Evolutionary conservation across 2,888 invertebrate genomes (phyloP), one percentile per base, ranked within the genome.

Genomic region (Tetramorium bicarinatum): DNA sequence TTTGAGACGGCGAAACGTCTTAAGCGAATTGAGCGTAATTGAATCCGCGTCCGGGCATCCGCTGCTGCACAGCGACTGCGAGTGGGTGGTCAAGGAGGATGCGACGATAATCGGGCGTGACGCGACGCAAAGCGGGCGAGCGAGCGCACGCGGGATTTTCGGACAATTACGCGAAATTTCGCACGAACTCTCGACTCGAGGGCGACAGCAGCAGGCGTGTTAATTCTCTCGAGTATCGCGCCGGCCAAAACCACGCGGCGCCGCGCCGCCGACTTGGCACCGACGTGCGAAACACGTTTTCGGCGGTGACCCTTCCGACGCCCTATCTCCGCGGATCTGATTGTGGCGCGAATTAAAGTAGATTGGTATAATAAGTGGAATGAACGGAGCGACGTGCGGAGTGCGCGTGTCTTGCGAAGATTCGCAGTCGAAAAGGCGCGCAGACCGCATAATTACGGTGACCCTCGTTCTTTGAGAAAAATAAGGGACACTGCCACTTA

Each of bases 81-180:
- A 62, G 62, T 62, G 62, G 75, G 75, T 76, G 75, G 75, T 11
- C 75, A 15, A 62, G 75, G 75, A 84, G 64, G 69, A 61, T 59
- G 38, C 62, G 66, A 25, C 61, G 56, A 77, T 64, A 77, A 77
- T n/a, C n/a, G n/a, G n/a, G 47, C 21, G 15, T n/a, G 47, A 15
- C 44, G 44, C 34, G 41, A 34, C 29, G 29, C 29, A 8, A 18
- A 56, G 25, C 15, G 21, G 8, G 15, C 8, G 44, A 56, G 71
- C 49, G 38, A 11, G 4, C 9, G 3, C 11, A 3, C 2, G 41
- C n/a, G 62, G 13, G 38, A 29, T 64, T 76, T 76, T 76, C 18
- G 49, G 25, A 52, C 6, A 18, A 62, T 52, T 15, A 25, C 38
- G 62, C n/a, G 21, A 62, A 76, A 76, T 49, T 38, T 49, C 75